Evolutionary conservation across 2,797 vertebrate genomes (phyloP).

Genomic region (Sebastes alutus): DNA sequence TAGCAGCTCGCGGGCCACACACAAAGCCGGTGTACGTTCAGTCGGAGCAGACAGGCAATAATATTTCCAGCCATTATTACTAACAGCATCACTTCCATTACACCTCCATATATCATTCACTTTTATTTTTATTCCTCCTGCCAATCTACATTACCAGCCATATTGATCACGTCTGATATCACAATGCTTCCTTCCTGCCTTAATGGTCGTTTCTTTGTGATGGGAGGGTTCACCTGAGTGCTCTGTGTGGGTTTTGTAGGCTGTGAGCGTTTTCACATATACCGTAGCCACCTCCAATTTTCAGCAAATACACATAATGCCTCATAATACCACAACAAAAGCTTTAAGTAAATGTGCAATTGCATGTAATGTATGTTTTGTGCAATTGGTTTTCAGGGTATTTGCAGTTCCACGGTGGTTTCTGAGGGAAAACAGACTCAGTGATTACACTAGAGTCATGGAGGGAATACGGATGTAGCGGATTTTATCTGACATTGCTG

Average conservation of each 20-base stretch:
- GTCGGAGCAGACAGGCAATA: slow-evolving; percentile 11
- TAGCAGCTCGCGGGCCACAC: background rate
- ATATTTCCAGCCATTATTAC: slow-evolving; percentile 14
- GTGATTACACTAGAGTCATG: background rate
- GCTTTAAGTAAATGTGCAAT: background rate
- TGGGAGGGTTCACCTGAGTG: slow-evolving; percentile 23
- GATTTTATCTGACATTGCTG: background rate
- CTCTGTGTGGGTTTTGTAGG: background rate
- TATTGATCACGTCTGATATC: slow-evolving; percentile 38
- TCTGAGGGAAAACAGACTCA: background rate
- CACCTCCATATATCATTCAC: background rate
- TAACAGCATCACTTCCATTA: slow-evolving; percentile 27
- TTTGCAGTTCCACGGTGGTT: background rate
- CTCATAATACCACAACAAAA: slow-evolving; percentile 19
- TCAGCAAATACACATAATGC: slow-evolving; percentile 20
- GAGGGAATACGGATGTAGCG: background rate
- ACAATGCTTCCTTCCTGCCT: slow-evolving; percentile 4
- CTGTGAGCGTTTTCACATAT: slow-evolving; percentile 4
- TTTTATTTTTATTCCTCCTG: background rate
- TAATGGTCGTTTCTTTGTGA: slow-evolving; percentile 16
- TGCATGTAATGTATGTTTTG: background rate
- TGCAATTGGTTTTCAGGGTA: background rate
- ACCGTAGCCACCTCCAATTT: background rate
- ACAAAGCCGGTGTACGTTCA: background rate
- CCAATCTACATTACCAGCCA: background rate